Conservation (phyloP, 2,888 invertebrate genomes). For the Dorcus hopei region DNA sequence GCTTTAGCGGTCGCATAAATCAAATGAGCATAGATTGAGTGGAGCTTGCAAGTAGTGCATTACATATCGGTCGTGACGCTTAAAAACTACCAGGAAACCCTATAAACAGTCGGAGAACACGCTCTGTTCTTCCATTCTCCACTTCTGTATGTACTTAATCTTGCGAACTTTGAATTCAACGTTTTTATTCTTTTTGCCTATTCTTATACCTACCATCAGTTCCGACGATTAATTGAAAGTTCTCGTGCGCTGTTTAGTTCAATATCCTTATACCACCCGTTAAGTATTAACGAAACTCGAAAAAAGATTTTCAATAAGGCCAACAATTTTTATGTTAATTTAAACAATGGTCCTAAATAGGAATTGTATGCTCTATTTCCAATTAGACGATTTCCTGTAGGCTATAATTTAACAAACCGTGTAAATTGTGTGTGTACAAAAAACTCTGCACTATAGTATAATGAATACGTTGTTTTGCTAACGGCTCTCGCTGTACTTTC, state of each 20-base stretch:
- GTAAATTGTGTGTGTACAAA: no score
- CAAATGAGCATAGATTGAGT: conserved; percentile 40
- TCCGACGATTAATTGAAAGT: not conserved
- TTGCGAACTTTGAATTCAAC: conserved; percentile 9
- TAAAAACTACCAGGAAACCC: conserved; percentile 45
- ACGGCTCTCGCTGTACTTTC: not conserved
- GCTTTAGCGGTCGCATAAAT: conserved; percentile 39
- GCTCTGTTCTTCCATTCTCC: conserved; percentile 27
- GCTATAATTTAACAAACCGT: no score
- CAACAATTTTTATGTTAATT: not conserved
- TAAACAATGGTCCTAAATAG: not conserved
- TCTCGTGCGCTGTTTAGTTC: not conserved
- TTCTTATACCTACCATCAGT: not conserved
- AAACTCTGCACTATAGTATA: not conserved
- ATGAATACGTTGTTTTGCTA: not conserved
- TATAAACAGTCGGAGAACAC: conserved; percentile 32
- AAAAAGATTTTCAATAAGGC: not conserved
- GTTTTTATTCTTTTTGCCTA: conserved; percentile 5
- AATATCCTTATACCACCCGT: not conserved
- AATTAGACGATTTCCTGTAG: no score
- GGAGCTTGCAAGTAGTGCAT: conserved; percentile 44
- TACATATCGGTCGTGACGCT: conserved; percentile 45
- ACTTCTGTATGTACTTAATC: conserved; percentile 20
- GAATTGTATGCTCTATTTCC: no score
- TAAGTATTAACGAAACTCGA: not conserved